Conservation (phyloP, 2,888 invertebrate species). For the Drosophila suboccidentalis region DNA sequence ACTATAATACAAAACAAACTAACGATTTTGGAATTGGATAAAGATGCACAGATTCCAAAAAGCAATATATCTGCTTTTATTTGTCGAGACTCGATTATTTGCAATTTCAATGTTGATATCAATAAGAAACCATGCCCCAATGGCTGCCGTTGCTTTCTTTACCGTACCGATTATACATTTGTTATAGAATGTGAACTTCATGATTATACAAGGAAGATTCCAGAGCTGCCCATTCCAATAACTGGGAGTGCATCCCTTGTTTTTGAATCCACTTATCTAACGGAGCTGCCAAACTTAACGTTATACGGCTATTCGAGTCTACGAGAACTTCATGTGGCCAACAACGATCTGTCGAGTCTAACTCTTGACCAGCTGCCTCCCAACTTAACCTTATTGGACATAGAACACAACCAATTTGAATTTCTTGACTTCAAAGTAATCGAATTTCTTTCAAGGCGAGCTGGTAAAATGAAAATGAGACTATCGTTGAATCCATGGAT, state of each 20-base stretch:
- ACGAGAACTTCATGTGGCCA: background rate
- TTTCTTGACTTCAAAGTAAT: background rate
- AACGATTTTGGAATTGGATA: background rate
- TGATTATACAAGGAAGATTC: background rate
- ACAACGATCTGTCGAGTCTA: background rate
- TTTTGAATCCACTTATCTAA: background rate
- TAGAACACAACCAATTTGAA: background rate
- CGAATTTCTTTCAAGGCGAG: background rate
- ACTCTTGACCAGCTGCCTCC: background rate
- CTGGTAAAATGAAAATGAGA: background rate
- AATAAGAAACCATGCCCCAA: background rate
- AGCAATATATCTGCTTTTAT: background rate
- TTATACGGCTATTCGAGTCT: conserved; percentile 9
- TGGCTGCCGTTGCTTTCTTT: background rate
- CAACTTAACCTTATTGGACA: background rate
- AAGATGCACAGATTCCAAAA: background rate
- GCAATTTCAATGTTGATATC: background rate
- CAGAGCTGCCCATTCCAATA: background rate
- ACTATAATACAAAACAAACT: background rate
- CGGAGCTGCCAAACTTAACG: background rate
- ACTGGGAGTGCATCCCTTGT: background rate
- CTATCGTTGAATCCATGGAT: background rate
- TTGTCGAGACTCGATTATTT: background rate
- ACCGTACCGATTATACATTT: background rate
- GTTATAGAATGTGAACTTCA: background rate